Percentiles rank a stretch among this genome's conserved stretches.
Evolutionary conservation across 2,113 vertebrate genomes (phyloP).

Genomic region (Argyrosomus japonicus): DNA sequence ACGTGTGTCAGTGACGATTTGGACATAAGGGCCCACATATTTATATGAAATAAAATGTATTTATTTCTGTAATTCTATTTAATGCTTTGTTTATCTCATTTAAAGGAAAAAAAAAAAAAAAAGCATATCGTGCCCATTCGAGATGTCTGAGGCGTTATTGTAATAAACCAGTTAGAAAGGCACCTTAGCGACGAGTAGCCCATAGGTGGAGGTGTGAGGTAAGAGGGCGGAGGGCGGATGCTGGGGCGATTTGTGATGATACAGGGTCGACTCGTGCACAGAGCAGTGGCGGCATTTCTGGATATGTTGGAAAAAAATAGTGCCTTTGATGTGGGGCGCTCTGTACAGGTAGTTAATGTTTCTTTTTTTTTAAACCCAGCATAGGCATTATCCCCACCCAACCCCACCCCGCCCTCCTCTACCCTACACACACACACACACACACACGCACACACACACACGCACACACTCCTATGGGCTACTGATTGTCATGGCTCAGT

Average conservation of each 20-base stretch:
- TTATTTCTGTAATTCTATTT: constrained; percentile 82
- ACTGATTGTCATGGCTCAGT: constrained; percentile 58
- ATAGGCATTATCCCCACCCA: constrained; percentile 16
- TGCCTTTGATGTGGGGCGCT: constrained; percentile 76
- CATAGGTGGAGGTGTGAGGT: background rate
- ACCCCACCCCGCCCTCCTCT: background rate
- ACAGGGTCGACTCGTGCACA: constrained; percentile 73
- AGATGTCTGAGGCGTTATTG: constrained; percentile 54
- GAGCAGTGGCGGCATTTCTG: constrained; percentile 57
- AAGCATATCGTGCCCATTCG: constrained; percentile 69
- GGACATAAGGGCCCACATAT: constrained; percentile 77
- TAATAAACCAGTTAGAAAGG: constrained; percentile 51
- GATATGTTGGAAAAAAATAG: constrained; percentile 59
- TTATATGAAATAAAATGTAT: constrained; percentile 81
- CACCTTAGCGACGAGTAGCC: constrained; percentile 60
- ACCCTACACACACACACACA: constrained; percentile 7
- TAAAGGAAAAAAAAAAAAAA: constrained; percentile 26
- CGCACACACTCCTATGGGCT: constrained; percentile 48
- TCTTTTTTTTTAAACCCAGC: constrained; percentile 22
- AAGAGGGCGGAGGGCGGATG: background rate
- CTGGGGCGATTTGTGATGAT: constrained; percentile 32
- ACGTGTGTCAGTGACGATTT: constrained; percentile 62
- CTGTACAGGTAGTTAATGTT: constrained; percentile 63
- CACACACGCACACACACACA: too few species aligned
- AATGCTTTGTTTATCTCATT: constrained; percentile 76